Evolutionary conservation across 2,113 vertebrate genomes (phyloP).

Genomic region (Potamarius usumacintae): DNA sequence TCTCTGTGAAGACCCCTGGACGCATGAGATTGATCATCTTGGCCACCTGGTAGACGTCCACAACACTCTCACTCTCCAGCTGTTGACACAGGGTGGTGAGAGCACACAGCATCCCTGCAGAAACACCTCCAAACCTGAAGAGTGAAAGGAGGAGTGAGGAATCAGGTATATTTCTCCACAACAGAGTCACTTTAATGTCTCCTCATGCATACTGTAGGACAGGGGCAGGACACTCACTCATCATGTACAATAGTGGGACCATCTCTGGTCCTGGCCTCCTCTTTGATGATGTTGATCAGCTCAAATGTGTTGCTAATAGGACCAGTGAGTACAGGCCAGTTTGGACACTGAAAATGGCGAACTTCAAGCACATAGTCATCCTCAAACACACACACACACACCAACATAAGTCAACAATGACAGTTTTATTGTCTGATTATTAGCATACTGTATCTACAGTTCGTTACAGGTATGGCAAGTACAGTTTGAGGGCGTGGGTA

Average conservation of each 20-base stretch:
- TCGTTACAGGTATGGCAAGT: not conserved
- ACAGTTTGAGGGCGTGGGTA: not conserved
- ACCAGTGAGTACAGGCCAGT: conserved; percentile 96
- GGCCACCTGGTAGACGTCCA: conserved; percentile 98
- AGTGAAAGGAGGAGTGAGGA: not conserved
- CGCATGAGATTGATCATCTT: conserved; percentile 99
- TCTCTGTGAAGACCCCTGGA: conserved; percentile 98
- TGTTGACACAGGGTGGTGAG: conserved; percentile 96
- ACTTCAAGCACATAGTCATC: conserved; percentile 98
- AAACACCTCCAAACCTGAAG: conserved; percentile 90
- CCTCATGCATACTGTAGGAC: not conserved
- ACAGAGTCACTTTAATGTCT: not conserved
- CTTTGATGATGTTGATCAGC: conserved; percentile 98
- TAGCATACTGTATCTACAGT: not conserved
- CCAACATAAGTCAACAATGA: not conserved
- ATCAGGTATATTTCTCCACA: not conserved
- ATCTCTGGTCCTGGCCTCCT: conserved; percentile 96
- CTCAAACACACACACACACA: conserved; percentile 65
- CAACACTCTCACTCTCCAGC: conserved; percentile 91
- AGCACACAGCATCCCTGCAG: conserved; percentile 92
- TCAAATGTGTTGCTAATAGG: conserved; percentile 97
- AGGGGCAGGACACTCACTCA: conserved; percentile 79
- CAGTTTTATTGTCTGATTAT: not conserved
- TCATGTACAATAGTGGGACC: conserved; percentile 98
- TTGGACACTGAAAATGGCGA: conserved; percentile 97